These are phyloP conservation scores for Ecdyonurus torrentis DNA, from an alignment of 2,888 invertebrate species.

Conservation along the genomic window DNA sequence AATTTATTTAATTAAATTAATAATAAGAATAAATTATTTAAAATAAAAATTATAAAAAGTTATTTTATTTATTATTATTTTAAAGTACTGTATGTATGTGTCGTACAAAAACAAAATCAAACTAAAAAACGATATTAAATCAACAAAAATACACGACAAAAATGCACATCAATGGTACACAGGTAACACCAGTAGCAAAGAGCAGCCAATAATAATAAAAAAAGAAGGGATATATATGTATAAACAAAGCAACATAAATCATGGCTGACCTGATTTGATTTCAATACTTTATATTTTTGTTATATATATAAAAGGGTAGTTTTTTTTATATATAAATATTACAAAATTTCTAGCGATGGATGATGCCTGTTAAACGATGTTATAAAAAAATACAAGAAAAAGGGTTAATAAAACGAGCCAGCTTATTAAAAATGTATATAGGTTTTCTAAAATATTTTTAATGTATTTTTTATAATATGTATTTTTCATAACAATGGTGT, in stretches of 20 bases:
- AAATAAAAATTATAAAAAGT: no score
- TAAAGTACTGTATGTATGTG: no score
- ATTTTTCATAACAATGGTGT: no score
- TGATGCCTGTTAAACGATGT: background rate
- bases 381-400: background rate
- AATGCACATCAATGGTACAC: background rate
- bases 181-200: background rate
- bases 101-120: background rate
- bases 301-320: background rate
- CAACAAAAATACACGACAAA: conserved; percentile 1
- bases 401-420: background rate
- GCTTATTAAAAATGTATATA: no score
- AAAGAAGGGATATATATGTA: conserved; percentile 2
- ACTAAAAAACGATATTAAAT: conserved; percentile 1
- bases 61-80: no score
- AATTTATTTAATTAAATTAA: no score
- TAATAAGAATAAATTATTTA: no score
- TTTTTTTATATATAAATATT: background rate
- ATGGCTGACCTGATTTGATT: background rate
- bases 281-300: no score
- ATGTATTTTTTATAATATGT: no score
- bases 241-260: conserved; percentile 7
- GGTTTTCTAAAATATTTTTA: no score
- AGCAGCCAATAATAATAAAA: conserved; percentile 7
- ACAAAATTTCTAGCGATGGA: background rate